These are phyloP conservation scores for Ataeniobius toweri DNA, from an alignment of 2,797 vertebrate genomes.

Conservation along the genomic window DNA sequence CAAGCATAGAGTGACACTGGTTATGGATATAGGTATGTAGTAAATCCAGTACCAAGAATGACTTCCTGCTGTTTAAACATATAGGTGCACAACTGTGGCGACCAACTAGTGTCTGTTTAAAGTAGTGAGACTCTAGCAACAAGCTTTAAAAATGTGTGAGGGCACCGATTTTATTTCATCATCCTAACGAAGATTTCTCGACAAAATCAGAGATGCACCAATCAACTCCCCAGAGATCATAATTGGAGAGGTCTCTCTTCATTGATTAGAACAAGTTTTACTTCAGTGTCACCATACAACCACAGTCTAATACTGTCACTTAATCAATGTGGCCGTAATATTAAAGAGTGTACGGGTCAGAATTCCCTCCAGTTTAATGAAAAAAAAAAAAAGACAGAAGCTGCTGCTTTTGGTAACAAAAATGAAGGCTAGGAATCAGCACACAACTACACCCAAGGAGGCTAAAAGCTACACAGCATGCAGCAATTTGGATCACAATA, in stretches of 20 bases:
- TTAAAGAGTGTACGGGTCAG: neutral
- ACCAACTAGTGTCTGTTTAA: constrained; percentile 1
- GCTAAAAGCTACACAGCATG: neutral
- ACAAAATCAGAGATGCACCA: neutral
- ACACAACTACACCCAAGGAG: neutral
- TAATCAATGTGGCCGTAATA: neutral
- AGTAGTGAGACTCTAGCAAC: neutral
- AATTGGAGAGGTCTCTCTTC: neutral
- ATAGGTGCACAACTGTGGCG: constrained; percentile 10
- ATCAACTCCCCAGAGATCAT: neutral
- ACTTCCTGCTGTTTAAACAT: constrained; percentile 52
- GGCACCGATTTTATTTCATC: neutral
- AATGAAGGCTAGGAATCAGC: neutral
- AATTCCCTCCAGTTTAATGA: neutral
- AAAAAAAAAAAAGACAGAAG: neutral
- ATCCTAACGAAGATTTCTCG: neutral
- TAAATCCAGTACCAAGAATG: constrained; percentile 43
- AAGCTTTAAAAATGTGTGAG: neutral
- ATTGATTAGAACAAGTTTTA: neutral
- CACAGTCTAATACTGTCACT: neutral
- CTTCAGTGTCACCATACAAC: neutral
- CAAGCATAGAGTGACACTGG: constrained; percentile 48
- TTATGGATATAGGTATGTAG: constrained; percentile 28
- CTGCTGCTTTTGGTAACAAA: neutral
- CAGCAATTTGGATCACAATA: neutral